Conservation (phyloP, 1,140 invertebrate species). For the Paracyclopina nana region DNA sequence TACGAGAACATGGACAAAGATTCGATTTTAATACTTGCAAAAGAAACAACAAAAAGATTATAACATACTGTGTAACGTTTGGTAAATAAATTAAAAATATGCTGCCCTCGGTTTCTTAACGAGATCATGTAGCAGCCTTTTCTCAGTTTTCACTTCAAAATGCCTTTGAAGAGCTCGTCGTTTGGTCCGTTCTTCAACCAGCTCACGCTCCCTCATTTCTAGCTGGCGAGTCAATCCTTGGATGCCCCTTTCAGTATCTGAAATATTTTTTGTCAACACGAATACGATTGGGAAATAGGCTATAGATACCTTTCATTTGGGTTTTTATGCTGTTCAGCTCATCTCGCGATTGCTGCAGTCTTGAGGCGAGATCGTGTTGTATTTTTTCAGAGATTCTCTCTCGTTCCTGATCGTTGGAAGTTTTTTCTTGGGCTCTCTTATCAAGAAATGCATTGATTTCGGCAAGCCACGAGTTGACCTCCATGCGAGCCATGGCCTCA, state of each 20-base stretch:
- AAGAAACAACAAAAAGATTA: too few relatives aligned
- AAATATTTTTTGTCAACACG: background rate
- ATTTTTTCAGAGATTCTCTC: slow-evolving; percentile 7
- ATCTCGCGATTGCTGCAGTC: background rate
- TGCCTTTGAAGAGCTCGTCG: too few relatives aligned
- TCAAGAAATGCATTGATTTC: slow-evolving; percentile 9
- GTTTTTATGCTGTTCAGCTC: slow-evolving; percentile 3
- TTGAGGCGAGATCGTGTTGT: slow-evolving; percentile 1
- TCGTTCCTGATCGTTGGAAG: background rate
- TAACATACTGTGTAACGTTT: too few relatives aligned
- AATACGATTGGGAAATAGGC: background rate
- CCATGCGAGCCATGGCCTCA: slow-evolving; percentile 11
- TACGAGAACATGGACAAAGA: too few relatives aligned
- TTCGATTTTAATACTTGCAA: too few relatives aligned
- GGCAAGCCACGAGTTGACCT: slow-evolving; percentile 3
- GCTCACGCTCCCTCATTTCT: slow-evolving; percentile 3
- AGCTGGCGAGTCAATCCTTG: background rate
- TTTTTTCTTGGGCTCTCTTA: background rate
- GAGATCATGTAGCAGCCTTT: too few relatives aligned
- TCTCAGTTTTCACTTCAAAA: too few relatives aligned
- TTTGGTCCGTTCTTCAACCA: background rate
- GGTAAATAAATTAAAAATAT: too few relatives aligned
- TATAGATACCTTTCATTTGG: slow-evolving; percentile 10
- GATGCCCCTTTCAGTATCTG: slow-evolving; percentile 10
- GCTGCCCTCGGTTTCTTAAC: too few relatives aligned